phyloP scores from a whole-genome alignment of 1,140 invertebrate genomes.

The Pseudomyrmex pallidus region DNA sequence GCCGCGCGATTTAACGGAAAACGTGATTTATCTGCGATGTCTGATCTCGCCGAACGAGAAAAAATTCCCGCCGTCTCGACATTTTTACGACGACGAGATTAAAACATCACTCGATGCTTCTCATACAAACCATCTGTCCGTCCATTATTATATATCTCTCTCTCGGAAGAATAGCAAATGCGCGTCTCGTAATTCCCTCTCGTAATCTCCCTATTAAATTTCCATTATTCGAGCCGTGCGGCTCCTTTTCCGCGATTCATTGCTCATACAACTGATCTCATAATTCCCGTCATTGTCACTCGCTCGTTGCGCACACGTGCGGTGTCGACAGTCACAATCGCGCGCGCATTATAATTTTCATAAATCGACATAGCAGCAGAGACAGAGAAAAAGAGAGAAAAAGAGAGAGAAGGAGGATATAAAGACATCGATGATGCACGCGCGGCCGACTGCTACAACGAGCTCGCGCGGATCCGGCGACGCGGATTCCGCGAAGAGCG shows the following conservation, averaged over 20 bases:
- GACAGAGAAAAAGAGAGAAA: too few species aligned
- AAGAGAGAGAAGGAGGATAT: background rate
- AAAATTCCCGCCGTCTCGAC: background rate
- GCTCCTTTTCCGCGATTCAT: slow-evolving; percentile 51
- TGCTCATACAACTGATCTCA: slow-evolving; percentile 38
- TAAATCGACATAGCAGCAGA: background rate
- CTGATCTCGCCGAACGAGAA: too few species aligned
- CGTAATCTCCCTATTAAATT: slow-evolving; percentile 23
- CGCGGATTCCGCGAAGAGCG: slow-evolving; percentile 34
- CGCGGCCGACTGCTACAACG: background rate
- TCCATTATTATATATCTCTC: background rate
- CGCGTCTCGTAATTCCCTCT: slow-evolving; percentile 41
- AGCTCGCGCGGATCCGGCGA: background rate
- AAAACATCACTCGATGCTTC: slow-evolving; percentile 18
- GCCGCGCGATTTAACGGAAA: too few species aligned
- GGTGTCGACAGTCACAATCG: background rate
- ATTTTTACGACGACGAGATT: background rate
- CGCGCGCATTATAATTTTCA: slow-evolving; percentile 22
- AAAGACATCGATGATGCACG: slow-evolving; percentile 1
- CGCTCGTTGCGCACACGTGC: slow-evolving; percentile 4
- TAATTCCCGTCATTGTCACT: slow-evolving; percentile 16
- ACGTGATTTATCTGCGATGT: background rate
- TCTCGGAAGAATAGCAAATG: slow-evolving; percentile 10
- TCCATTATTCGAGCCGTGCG: slow-evolving; percentile 43
- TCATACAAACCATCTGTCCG: background rate